Evolutionary conservation across 2,797 vertebrate species (phyloP), one percentile per base, ranked within the genome.

Genomic region (Gadopsis bispinosus): DNA sequence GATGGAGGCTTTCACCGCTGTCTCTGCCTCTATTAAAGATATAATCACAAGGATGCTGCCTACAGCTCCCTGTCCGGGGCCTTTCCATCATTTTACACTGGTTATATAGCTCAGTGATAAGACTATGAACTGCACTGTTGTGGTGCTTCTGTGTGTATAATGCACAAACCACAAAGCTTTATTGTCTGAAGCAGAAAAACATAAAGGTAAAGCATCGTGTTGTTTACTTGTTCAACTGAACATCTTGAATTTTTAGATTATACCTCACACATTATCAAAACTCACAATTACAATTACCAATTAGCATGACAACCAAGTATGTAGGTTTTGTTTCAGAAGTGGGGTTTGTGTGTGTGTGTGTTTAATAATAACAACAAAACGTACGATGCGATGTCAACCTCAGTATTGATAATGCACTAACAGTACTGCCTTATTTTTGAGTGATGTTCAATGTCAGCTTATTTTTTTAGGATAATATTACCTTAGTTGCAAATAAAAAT

Each of bases 21-120:
- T 82, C 76, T 77, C 56, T 26, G 41, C 67, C 66, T 73, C 70
- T 37, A 85, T 87, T 87, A 80, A 73, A 86, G 64, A 87, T 84
- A 22, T 71, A 87, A 93, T 88, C 87, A 78, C 48, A 64, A 39
- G 54, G 76, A 71, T 62, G 65, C 62, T 75, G 55, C 37, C 61
- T 53, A 58, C 12, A 22, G 63, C 69, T 75, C 62, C 77, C 50
- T 58, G 75, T 69, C 50, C 35, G 12, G 12, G 37, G 51, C 67
- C 76, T 67, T 78, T 74, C 71, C 48, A 83, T 88, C 75, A 74
- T 85, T 79, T 86, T 65, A 75, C 69, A 78, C 12, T 1, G 17
- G 22, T 58, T 73, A 31, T 69, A 62, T 67, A 69, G 61, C 50
- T 60, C 1, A 26, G 56, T 41, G 73, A 85, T 76, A 83, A 35